Conservation (phyloP, 2,888 invertebrate genomes). For the Polydrusus pterygomalis region DNA sequence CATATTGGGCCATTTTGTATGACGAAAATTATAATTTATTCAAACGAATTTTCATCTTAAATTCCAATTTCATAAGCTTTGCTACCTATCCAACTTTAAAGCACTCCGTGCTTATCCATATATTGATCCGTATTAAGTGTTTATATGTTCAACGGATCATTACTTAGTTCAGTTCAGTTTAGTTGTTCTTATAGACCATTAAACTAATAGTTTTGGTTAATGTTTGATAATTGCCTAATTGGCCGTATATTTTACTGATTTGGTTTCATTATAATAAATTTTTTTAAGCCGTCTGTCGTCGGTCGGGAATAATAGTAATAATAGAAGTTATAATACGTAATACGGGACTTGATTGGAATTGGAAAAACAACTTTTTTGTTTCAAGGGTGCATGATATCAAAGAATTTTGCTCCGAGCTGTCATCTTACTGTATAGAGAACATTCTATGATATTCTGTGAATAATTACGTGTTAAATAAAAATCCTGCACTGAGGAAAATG, state of each 20-base stretch:
- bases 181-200: constrained; percentile 15
- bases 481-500: too few relatives aligned
- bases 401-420: too few relatives aligned
- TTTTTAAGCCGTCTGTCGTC: too few relatives aligned
- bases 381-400: too few relatives aligned
- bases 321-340: too few relatives aligned
- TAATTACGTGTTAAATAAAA: too few relatives aligned
- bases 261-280: neutral
- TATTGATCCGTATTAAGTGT: constrained; percentile 12
- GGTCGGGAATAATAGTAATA: too few relatives aligned
- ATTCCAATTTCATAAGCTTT: neutral
- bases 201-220: constrained; percentile 13
- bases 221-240: constrained; percentile 5
- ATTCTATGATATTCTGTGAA: too few relatives aligned
- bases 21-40: neutral
- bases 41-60: too few relatives aligned
- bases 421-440: too few relatives aligned
- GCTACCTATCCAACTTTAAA: neutral
- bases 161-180: constrained; percentile 8
- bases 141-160: constrained; percentile 6
- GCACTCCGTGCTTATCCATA: neutral
- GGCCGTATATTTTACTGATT: neutral
- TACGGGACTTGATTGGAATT: too few relatives aligned
- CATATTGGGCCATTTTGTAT: neutral
- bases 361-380: too few relatives aligned